These are phyloP conservation scores for Simalia tracyae DNA, from an alignment of 2,797 vertebrate species.

Conservation along the genomic window DNA sequence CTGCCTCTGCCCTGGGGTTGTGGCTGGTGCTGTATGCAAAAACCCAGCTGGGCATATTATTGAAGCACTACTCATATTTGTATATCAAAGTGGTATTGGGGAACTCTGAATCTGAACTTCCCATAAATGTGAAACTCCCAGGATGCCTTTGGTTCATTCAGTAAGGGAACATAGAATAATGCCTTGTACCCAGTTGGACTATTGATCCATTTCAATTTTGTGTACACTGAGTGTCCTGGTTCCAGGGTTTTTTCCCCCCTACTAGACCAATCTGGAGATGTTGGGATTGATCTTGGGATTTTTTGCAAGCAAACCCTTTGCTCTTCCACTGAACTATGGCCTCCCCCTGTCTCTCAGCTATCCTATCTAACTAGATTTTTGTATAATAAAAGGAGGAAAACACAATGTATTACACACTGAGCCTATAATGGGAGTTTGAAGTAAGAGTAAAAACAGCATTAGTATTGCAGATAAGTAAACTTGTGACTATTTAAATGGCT, in stretches of 20 bases:
- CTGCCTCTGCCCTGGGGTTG: background rate
- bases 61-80: background rate
- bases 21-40: background rate
- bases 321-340: background rate
- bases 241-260: background rate
- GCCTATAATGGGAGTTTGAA: background rate
- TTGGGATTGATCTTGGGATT: background rate
- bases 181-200: background rate
- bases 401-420: background rate
- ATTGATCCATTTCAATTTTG: background rate
- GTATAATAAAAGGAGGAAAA: background rate
- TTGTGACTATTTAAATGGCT: background rate
- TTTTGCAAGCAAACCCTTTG: background rate
- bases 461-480: background rate
- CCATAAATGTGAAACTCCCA: background rate
- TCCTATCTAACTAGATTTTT: background rate
- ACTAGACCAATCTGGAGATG: background rate
- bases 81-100: background rate
- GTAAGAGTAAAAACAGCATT: background rate
- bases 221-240: background rate
- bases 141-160: background rate
- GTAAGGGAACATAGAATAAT: background rate
- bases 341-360: background rate
- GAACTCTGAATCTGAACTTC: background rate
- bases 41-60: background rate